Conservation (phyloP, 1,140 invertebrate species). For the Melitaea cinxia region DNA sequence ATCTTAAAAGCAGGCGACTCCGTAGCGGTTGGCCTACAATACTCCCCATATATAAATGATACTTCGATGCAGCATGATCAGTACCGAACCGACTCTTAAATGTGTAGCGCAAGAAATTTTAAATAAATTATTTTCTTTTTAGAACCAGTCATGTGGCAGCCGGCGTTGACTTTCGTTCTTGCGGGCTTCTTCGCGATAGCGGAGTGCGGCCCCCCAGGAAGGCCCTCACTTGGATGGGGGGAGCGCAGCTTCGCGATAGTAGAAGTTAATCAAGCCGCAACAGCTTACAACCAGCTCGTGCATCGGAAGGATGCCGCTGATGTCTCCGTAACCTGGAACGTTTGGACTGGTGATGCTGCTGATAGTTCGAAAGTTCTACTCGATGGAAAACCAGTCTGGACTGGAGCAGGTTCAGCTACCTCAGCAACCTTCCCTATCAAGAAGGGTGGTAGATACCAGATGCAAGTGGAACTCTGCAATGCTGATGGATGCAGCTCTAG, state of each 20-base stretch:
- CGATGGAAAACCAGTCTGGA: slow-evolving; percentile 66
- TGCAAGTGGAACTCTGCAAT: slow-evolving; percentile 71
- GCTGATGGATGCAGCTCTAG: slow-evolving; percentile 65
- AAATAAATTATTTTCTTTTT: slow-evolving; percentile 62
- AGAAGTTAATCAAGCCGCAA: slow-evolving; percentile 75
- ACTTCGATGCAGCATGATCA: slow-evolving; percentile 58
- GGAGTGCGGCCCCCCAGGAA: slow-evolving; percentile 64
- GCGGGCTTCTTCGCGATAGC: slow-evolving; percentile 52
- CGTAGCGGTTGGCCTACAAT: slow-evolving; percentile 75
- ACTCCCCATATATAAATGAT: slow-evolving; percentile 70
- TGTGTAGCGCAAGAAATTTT: slow-evolving; percentile 50
- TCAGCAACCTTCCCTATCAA: slow-evolving; percentile 68
- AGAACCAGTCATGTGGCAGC: slow-evolving; percentile 68
- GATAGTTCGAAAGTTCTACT: slow-evolving; percentile 60
- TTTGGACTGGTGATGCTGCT: slow-evolving; percentile 70
- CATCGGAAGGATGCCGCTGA: slow-evolving; percentile 64
- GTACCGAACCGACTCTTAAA: slow-evolving; percentile 55
- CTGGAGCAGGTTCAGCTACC: slow-evolving; percentile 55
- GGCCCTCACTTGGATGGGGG: slow-evolving; percentile 69
- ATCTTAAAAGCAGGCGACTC: slow-evolving; percentile 54
- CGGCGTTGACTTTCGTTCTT: slow-evolving; percentile 53
- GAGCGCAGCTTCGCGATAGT: slow-evolving; percentile 73
- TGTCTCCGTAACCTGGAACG: slow-evolving; percentile 71
- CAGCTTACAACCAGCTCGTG: slow-evolving; percentile 74
- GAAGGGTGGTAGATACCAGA: slow-evolving; percentile 70